Evolutionary conservation across 37 sponge, comb jelly and placozoan species (phyloP), one percentile per base, ranked within the genome.

Genomic region (Mnemiopsis leidyi): DNA sequence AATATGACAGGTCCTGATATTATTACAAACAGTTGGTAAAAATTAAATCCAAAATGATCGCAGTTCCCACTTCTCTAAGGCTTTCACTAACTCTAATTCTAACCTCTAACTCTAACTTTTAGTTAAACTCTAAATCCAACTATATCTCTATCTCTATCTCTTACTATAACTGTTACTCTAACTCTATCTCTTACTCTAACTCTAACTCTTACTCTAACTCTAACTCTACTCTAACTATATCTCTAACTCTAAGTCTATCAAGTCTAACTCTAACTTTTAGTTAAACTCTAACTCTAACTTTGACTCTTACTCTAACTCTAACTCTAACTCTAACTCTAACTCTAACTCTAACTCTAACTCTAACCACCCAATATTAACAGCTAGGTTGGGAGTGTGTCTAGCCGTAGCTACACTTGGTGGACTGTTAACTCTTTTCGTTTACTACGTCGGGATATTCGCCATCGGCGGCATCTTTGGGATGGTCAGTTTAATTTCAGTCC

Each of bases 361-460:
- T 48, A 48, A 48, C 61, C 61, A n/a, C n/a, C 61, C 13, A 48
- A 48, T 13, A 5, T 13, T 48, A 48, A 48, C 82, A 82, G 82
- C 30, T 5, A 23, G 82, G 23, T 20, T 82, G 23, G 82, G 82
- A 23, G 82, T 82, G 7, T 82, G 82, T 34, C 5, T 30, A 18
- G 21, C 30, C 7, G 3, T 82, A 31, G 82, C 37, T 34, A 31
- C 32, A 30, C 36, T 82, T 1, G 82, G 82, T 36, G 82, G 82
- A 23, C 23, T 34, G 2, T 37, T 82, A 20, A 82, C 37, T 7
- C 82, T 82, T 7, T 82, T 82, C 36, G 82, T 82, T 82, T 82
- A 82, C 82, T 82, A 82, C 82, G 38, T 30, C 23, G 82, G 82
- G 7, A 82, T 82, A 20, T 82, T 82, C 38, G 82, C 82, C 23